Conservation (phyloP, 2,888 invertebrate species). For the Tanypteryx hageni region DNA sequence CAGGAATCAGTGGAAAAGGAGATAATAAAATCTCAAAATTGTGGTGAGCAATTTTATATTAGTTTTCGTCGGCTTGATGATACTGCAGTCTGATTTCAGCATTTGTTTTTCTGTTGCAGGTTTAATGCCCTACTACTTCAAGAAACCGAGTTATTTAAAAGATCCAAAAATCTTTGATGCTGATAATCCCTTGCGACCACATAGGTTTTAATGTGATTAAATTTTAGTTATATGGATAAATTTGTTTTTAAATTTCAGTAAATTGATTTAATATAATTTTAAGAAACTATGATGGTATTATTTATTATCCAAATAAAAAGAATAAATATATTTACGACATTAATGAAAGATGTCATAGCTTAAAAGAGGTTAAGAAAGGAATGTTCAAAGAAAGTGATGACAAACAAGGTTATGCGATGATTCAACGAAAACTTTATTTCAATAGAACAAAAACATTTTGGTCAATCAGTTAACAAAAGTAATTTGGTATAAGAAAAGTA, state of each 20-base stretch:
- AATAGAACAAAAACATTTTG: neutral
- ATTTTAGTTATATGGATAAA: neutral
- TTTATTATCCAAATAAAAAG: too few relatives aligned
- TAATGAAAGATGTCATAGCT: too few relatives aligned
- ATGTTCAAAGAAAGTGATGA: neutral
- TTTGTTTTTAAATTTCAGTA: neutral
- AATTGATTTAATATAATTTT: too few relatives aligned
- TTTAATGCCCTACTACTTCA: constrained; percentile 89
- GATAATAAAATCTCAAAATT: constrained; percentile 85
- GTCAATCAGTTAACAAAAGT: neutral
- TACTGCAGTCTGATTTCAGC: neutral
- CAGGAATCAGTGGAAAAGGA: constrained; percentile 86
- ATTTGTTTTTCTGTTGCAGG: constrained; percentile 74
- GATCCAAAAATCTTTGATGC: constrained; percentile 96
- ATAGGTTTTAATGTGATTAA: constrained; percentile 81
- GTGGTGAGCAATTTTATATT: constrained; percentile 76
- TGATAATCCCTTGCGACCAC: constrained; percentile 87
- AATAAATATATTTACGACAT: too few relatives aligned
- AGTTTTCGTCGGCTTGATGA: neutral
- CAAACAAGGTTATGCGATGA: neutral
- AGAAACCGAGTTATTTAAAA: constrained; percentile 86
- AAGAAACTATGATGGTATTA: too few relatives aligned
- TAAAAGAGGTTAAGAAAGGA: neutral
- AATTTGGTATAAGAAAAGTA: neutral
- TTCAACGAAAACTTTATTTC: neutral